Evolutionary conservation across 2,797 vertebrate species (phyloP).

Genomic region (Brachyrhaphis roseni): DNA sequence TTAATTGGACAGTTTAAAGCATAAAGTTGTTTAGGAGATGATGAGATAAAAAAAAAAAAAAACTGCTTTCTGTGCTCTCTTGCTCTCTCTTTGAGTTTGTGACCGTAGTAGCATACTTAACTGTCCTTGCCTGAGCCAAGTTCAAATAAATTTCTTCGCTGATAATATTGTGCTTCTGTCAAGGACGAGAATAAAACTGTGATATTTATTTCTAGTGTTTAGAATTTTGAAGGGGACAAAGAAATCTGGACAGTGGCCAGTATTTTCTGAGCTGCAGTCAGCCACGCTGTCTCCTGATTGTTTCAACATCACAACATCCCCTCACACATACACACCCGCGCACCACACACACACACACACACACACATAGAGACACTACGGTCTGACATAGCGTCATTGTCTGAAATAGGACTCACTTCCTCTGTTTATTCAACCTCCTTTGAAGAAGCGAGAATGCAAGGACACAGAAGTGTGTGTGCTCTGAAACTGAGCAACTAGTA

Average conservation of each 20-base stretch:
- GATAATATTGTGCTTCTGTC: neutral
- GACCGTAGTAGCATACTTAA: neutral
- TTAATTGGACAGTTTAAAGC: neutral
- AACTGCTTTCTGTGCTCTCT: neutral
- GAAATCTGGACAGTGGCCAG: conserved; percentile 38
- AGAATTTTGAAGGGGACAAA: conserved; percentile 11
- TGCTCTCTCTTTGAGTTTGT: neutral
- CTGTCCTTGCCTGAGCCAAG: neutral
- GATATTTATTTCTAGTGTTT: conserved; percentile 2
- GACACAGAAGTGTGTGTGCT: conserved; percentile 9
- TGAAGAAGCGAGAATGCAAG: conserved; percentile 67
- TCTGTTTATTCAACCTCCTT: conserved; percentile 73
- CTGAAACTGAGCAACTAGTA: conserved; percentile 12
- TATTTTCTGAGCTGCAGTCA: conserved; percentile 46
- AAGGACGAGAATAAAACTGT: conserved; percentile 3
- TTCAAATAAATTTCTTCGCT: neutral
- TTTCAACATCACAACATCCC: conserved; percentile 44
- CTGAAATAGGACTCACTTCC: conserved; percentile 72
- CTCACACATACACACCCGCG: conserved; percentile 14
- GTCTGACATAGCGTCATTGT: conserved; percentile 64
- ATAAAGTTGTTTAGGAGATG: neutral
- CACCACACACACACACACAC: neutral
- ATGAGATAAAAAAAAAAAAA: neutral
- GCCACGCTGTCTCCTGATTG: conserved; percentile 64
- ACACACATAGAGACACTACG: conserved; percentile 23